Evolutionary conservation across 1,140 invertebrate genomes (phyloP).

Genomic region (Uloborus diversus): DNA sequence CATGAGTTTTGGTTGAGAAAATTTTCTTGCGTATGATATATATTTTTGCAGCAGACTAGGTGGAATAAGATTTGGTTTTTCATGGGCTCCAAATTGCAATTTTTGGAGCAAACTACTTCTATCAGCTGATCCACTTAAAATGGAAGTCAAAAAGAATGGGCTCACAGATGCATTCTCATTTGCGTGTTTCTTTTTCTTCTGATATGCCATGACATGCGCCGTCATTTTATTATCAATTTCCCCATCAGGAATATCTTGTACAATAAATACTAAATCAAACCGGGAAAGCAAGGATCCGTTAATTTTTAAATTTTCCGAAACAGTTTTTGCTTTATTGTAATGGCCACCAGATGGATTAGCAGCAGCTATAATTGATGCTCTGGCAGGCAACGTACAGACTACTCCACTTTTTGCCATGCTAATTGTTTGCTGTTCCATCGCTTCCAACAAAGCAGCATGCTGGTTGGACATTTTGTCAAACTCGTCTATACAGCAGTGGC

Average conservation of each 20-base stretch:
- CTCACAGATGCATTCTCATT: background rate
- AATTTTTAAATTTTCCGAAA: conserved; percentile 90
- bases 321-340: conserved; percentile 86
- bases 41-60: conserved; percentile 84
- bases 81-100: conserved; percentile 58
- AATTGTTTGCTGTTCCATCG: conserved; percentile 93
- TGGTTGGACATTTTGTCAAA: conserved; percentile 90
- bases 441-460: conserved; percentile 84
- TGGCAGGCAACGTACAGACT: conserved; percentile 79
- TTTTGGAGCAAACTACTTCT: background rate
- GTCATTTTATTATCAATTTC: conserved; percentile 80
- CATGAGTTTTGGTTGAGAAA: conserved; percentile 83
- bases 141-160: background rate
- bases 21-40: conserved; percentile 88
- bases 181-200: conserved; percentile 64
- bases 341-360: conserved; percentile 90
- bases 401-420: conserved; percentile 90
- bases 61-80: conserved; percentile 77
- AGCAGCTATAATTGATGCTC: conserved; percentile 87
- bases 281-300: conserved; percentile 84
- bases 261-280: conserved; percentile 93
- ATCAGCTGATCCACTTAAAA: background rate
- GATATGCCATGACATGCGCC: conserved; percentile 81
- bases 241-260: conserved; percentile 85
- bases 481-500: conserved; percentile 93